Base-by-base conservation (phyloP, 2,888 invertebrate genomes). In the Lepas anatifera region DNA sequence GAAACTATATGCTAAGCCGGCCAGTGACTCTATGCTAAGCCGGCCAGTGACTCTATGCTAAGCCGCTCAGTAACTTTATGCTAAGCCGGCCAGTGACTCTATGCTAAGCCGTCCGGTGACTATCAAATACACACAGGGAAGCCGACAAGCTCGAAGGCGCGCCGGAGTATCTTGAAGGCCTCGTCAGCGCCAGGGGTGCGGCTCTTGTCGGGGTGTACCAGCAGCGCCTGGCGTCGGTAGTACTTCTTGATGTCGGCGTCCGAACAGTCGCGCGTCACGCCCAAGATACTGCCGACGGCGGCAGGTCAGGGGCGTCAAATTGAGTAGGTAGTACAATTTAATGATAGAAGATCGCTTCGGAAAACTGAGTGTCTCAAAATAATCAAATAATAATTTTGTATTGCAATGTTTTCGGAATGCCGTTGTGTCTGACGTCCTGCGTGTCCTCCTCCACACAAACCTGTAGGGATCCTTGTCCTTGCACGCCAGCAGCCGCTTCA, bases 201-300 rank as follows among this genome's bases (percentile, higher is more conserved):
- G 80, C 95, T 96, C 82, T 96, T 96, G 79, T 96, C 95, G 0
- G 96, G 96, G 82, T 96, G 96, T 48, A 96, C 95, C 50, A 96
- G 84, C 77, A 95, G 90, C 13, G 95, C 95, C 80, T 95, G 95
- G 76, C 90, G 86, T 77, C 94, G 89, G 81, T 95, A 96, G 83
- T 95, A 95, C 76, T 91, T 89, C 78, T 93, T 92, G 76, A 97
- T 93, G 77, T 95, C 95, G 75, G 95, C 95, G 78, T 95, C 95
- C 22, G 90, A 87, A 79, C 94, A 93, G 72, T 89, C 88, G 68
- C 89, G 87, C 68, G 89, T 88, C 6, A 97, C 90, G 46, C 96
- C 93, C 75, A 94, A 82, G 81, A 93, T 92, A 81, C 91, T 89
- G 80, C 3, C 77, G 77, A 70, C 29, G 32, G 25, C 29, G 16